Percentiles rank a stretch among this genome's conserved stretches.
These are phyloP conservation scores for Ceratina australensis DNA, from an alignment of 1,140 invertebrate species.

Conservation along the genomic window DNA sequence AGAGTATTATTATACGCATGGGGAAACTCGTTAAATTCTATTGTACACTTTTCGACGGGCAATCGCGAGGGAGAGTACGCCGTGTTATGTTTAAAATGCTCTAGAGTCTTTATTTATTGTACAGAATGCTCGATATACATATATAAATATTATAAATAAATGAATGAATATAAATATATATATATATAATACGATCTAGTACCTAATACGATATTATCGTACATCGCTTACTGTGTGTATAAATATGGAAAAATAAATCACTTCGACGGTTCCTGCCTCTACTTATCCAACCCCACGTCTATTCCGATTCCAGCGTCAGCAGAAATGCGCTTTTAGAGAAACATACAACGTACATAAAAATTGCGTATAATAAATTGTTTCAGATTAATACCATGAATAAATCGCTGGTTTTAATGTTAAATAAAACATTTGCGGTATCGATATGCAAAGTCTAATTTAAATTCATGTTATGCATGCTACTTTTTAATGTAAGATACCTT, in stretches of 20 bases:
- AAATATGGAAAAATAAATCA: constrained; percentile 67
- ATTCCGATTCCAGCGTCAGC: too few species aligned
- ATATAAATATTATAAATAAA: constrained; percentile 14
- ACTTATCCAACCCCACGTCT: neutral
- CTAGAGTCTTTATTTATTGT: constrained; percentile 72
- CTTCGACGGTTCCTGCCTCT: constrained; percentile 51
- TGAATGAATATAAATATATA: constrained; percentile 33
- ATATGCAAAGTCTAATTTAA: too few species aligned
- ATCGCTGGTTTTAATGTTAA: too few species aligned
- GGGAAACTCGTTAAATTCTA: constrained; percentile 56
- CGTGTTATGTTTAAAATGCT: constrained; percentile 67
- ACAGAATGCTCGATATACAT: constrained; percentile 63
- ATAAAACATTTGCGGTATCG: too few species aligned
- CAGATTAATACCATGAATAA: too few species aligned
- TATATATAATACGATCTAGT: constrained; percentile 57
- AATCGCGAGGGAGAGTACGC: constrained; percentile 45
- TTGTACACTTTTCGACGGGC: constrained; percentile 54
- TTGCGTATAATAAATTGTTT: too few species aligned
- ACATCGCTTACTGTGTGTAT: constrained; percentile 70
- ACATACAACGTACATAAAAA: too few species aligned
- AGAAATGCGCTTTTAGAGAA: too few species aligned
- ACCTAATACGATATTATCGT: constrained; percentile 66
- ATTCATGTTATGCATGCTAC: too few species aligned
- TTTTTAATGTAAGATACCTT: too few species aligned
- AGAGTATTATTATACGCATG: constrained; percentile 33